Evolutionary conservation across 2,113 vertebrate species (phyloP).

Genomic region (Heterochromis multidens): DNA sequence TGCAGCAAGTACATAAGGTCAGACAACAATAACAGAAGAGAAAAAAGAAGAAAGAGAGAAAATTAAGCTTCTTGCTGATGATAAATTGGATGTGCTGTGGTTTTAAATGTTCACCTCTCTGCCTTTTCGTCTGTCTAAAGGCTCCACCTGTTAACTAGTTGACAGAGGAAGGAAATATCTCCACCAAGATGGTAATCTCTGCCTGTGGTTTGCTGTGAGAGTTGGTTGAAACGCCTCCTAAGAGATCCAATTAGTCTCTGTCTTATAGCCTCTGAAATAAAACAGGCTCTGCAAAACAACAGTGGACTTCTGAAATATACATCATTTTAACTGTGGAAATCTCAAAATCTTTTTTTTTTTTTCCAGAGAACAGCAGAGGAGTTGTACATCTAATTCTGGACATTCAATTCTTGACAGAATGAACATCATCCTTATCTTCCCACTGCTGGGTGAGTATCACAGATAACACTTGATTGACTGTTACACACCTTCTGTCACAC

Average conservation of each 20-base stretch:
- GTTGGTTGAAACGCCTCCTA: background rate
- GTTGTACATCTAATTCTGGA: background rate
- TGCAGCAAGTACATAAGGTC: background rate
- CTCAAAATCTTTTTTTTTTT: background rate
- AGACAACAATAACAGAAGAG: background rate
- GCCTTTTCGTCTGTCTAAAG: background rate
- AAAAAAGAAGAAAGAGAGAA: background rate
- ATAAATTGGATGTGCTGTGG: background rate
- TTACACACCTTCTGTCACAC: background rate
- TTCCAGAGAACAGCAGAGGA: background rate
- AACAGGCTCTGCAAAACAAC: background rate
- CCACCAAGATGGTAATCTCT: slow-evolving; percentile 66
- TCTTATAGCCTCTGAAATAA: background rate
- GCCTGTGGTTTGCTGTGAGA: background rate
- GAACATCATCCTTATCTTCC: slow-evolving; percentile 18
- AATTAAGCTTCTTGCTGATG: background rate
- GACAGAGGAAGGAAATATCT: slow-evolving; percentile 65
- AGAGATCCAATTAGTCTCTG: background rate
- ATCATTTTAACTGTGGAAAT: background rate
- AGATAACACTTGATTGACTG: background rate
- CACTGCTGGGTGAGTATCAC: slow-evolving; percentile 55
- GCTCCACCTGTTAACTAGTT: slow-evolving; percentile 23
- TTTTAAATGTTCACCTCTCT: background rate
- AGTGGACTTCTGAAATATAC: background rate
- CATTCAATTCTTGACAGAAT: slow-evolving; percentile 10